Evolutionary conservation across 1,140 invertebrate species (phyloP), one percentile per base, ranked within the genome.

Genomic region (Drosophila obscura): DNA sequence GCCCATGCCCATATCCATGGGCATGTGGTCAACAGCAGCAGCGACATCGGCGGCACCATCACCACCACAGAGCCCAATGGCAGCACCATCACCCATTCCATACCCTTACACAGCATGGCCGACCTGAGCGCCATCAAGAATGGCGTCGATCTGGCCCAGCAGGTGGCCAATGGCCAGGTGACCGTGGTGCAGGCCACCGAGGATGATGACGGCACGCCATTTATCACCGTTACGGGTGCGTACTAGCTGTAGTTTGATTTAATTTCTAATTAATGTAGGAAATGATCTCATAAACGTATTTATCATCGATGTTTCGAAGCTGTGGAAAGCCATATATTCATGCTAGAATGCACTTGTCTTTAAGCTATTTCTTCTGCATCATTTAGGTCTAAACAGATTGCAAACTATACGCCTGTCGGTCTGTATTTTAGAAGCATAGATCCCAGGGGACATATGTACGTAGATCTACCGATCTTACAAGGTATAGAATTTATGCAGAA

Each of bases 211-310:
- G 85, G 88, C 28, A 88, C 83, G 22, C 90, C 88, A 0, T 91
- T 77, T 41, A 91, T 91, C 1, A 91, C 91, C 0, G 90, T 91
- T 5, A 91, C 89, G 3, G 91, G 91, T 91, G 59, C 35, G 35
- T 39, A 39, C 11, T 13, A 39, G 11, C 11, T 39, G 4, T 39
- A 89, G 83, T 87, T 15, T 4, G 16, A 0, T 22, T 9, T 13
- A 24, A 43, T 48, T 39, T 4, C 0, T 13, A 13, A 15, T n/a
- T 4, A 39, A 24, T 35, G 19, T 22, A 24, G 39, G 44, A 9
- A 16, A 26, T 16, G n/a, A 28, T 52, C 8, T 28, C 9, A 5
- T 43, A 39, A 60, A 46, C 35, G 9, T 0, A 28, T 6, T 28
- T 5, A 24, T 31, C 8, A 9, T 9, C 0, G 9, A 35, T 35